phyloP scores from a whole-genome alignment of 1,140 invertebrate genomes.

The Amyelois transitella region DNA sequence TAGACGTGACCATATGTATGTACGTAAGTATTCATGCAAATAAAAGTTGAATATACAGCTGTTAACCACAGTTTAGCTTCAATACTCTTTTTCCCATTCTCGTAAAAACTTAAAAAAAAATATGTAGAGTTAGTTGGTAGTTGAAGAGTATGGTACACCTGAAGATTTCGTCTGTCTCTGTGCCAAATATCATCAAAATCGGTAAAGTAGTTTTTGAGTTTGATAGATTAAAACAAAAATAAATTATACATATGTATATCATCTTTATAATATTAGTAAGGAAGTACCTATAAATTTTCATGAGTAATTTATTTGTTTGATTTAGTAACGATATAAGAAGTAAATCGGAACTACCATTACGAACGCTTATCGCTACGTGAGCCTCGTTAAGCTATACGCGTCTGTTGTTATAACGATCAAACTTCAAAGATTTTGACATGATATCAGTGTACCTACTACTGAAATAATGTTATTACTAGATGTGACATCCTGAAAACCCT shows the following conservation, averaged over 20 bases:
- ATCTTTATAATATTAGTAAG: too few species aligned
- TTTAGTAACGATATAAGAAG: slow-evolving; percentile 22
- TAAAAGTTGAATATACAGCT: too few species aligned
- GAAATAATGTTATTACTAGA: not conserved
- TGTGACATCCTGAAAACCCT: not conserved
- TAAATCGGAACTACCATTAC: slow-evolving; percentile 40
- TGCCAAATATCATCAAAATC: too few species aligned
- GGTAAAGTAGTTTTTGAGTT: too few species aligned
- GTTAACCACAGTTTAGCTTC: too few species aligned
- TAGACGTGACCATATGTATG: too few species aligned
- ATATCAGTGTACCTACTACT: not conserved
- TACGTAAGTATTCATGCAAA: too few species aligned
- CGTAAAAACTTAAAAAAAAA: too few species aligned
- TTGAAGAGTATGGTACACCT: too few species aligned
- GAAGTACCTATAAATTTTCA: not conserved
- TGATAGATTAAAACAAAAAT: not conserved
- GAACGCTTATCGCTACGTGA: slow-evolving; percentile 33
- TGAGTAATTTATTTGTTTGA: slow-evolving; percentile 8
- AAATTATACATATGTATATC: not conserved
- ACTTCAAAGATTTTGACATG: slow-evolving; percentile 8
- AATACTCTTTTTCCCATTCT: too few species aligned
- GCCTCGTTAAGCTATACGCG: slow-evolving; percentile 20
- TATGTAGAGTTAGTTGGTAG: too few species aligned
- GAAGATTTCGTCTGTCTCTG: too few species aligned
- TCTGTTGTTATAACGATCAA: slow-evolving; percentile 4